phyloP scores from a whole-genome alignment of 1,140 invertebrate genomes.

The Leptinotarsa undecemlineata region DNA sequence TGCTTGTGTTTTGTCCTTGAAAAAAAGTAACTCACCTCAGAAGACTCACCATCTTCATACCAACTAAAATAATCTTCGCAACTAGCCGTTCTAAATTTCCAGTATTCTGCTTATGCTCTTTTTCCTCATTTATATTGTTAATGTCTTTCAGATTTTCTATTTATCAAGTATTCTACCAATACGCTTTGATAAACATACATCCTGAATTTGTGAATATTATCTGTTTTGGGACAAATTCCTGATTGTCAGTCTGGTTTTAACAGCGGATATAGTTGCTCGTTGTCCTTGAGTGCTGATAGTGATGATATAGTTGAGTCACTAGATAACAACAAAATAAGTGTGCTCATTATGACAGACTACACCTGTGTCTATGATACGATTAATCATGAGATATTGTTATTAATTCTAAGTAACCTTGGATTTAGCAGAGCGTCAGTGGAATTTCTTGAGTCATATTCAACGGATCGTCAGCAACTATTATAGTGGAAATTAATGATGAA shows the following conservation, averaged over 20 bases:
- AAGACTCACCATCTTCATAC: no score
- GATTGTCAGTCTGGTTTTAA: not conserved
- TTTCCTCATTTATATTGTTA: no score
- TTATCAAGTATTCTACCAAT: no score
- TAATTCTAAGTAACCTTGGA: not conserved
- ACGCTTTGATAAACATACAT: no score
- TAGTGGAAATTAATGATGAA: not conserved
- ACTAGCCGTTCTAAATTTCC: no score
- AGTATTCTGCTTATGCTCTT: no score
- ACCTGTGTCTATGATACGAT: not conserved
- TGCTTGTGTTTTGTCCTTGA: no score
- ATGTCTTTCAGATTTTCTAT: no score
- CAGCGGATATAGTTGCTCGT: not conserved
- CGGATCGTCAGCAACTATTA: not conserved
- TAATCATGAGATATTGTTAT: not conserved
- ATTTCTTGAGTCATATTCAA: not conserved
- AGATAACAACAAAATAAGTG: slow-evolving; percentile 3
- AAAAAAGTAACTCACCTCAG: no score
- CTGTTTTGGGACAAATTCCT: no score
- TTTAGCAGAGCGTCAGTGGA: not conserved
- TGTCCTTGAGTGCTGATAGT: not conserved
- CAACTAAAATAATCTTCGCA: no score
- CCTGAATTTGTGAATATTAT: no score
- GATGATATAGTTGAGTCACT: not conserved
- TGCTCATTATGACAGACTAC: not conserved